A percentile compares a stretch with the other conserved stretches of the same genome.
phyloP scores from a whole-genome alignment of 2,113 vertebrate species.

The Octodon degus region DNA sequence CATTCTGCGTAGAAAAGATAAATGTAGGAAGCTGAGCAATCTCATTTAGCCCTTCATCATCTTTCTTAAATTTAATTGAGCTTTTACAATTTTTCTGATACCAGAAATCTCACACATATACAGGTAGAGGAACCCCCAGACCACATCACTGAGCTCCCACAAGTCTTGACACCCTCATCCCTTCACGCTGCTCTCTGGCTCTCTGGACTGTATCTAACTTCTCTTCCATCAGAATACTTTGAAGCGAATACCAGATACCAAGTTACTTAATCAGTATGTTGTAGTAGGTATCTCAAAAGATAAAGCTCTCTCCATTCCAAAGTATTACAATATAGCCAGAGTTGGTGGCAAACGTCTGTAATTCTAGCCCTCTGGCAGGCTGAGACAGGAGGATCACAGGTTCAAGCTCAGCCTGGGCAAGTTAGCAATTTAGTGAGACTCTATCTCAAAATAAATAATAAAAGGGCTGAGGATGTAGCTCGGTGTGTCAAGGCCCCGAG shows the following conservation, averaged over 20 bases:
- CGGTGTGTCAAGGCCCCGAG: not conserved
- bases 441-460: not conserved
- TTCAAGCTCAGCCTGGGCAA: not conserved
- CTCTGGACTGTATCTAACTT: not conserved
- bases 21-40: constrained; percentile 2
- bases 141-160: not conserved
- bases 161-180: not conserved
- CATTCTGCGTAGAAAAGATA: constrained; percentile 86
- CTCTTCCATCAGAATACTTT: not conserved
- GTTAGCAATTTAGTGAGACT: not conserved
- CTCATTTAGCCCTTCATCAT: not conserved
- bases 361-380: not conserved
- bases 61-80: not conserved
- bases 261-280: not conserved
- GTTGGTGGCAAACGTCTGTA: not conserved
- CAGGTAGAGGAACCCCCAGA: not conserved
- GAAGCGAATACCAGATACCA: not conserved
- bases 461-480: not conserved
- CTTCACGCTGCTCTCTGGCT: not conserved
- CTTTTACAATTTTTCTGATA: not conserved
- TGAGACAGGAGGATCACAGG: not conserved
- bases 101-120: not conserved
- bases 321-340: not conserved
- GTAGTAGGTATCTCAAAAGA: not conserved
- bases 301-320: not conserved